Evolutionary conservation across 2,888 invertebrate genomes (phyloP).

Genomic region (Drosophila greeni): DNA sequence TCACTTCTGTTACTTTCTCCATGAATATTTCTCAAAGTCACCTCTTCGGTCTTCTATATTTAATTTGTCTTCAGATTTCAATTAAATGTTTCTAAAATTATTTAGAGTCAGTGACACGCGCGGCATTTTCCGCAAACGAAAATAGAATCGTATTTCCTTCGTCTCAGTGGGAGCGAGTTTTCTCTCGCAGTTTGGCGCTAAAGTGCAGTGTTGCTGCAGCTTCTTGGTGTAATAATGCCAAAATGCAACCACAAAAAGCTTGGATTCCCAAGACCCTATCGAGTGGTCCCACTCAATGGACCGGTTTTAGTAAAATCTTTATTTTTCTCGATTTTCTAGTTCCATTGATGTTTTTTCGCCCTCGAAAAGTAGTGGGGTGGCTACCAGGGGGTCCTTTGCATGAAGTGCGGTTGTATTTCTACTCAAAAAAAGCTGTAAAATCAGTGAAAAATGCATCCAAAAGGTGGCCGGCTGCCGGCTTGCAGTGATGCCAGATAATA

Average conservation of each 20-base stretch:
- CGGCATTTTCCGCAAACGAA: slow-evolving; percentile 25
- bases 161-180: slow-evolving; percentile 27
- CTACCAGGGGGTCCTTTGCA: not conserved
- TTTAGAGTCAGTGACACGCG: slow-evolving; percentile 31
- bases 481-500: not conserved
- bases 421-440: not conserved
- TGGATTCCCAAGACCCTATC: not conserved
- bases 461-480: not conserved
- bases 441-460: not conserved
- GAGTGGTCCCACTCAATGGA: not conserved
- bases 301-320: not conserved
- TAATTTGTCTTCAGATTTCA: slow-evolving; percentile 25
- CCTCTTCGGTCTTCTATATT: slow-evolving; percentile 20
- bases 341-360: too few species aligned
- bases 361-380: slow-evolving; percentile 28
- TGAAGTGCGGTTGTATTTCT: too few species aligned
- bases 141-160: slow-evolving; percentile 14
- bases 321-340: not conserved
- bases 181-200: slow-evolving; percentile 13
- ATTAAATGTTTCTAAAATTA: slow-evolving; percentile 35
- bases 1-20: slow-evolving; percentile 5
- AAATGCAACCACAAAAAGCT: not conserved
- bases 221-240: not conserved
- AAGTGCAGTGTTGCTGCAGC: slow-evolving; percentile 5
- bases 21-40: slow-evolving; percentile 11